Evolutionary conservation across 2,113 vertebrate genomes (phyloP).

Genomic region (Macquaria australasica): DNA sequence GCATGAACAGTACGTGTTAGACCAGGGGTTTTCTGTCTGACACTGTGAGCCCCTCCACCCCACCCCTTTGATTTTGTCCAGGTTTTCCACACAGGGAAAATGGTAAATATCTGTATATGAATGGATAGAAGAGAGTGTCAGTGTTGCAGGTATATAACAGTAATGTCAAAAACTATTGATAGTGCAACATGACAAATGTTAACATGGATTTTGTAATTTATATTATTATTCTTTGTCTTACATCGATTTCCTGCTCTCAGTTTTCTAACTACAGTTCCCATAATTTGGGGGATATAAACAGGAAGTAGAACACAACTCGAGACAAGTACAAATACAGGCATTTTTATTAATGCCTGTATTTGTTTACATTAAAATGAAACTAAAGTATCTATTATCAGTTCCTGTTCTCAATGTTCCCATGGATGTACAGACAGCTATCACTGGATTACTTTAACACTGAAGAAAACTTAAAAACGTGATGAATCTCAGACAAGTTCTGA

Average conservation of each 20-base stretch:
- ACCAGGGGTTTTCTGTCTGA: background rate
- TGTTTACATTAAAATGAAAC: background rate
- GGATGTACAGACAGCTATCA: background rate
- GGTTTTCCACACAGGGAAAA: background rate
- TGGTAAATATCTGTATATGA: background rate
- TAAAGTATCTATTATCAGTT: background rate
- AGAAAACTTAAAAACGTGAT: background rate
- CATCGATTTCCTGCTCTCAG: background rate
- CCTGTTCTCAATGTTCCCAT: background rate
- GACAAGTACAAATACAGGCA: too few relatives aligned
- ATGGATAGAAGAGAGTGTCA: too few relatives aligned
- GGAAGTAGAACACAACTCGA: background rate
- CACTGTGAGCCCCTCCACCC: too few relatives aligned
- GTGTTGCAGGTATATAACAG: background rate
- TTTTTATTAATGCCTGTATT: background rate
- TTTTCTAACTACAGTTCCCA: background rate
- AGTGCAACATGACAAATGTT: background rate
- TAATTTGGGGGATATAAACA: background rate
- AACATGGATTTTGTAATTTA: background rate
- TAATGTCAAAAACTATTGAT: too few relatives aligned
- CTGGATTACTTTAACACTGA: background rate
- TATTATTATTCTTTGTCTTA: background rate
- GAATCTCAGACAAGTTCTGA: background rate
- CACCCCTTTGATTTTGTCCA: background rate
- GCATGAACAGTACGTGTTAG: background rate